Conservation (phyloP, 2,797 vertebrate genomes). For the Pterois miles region DNA sequence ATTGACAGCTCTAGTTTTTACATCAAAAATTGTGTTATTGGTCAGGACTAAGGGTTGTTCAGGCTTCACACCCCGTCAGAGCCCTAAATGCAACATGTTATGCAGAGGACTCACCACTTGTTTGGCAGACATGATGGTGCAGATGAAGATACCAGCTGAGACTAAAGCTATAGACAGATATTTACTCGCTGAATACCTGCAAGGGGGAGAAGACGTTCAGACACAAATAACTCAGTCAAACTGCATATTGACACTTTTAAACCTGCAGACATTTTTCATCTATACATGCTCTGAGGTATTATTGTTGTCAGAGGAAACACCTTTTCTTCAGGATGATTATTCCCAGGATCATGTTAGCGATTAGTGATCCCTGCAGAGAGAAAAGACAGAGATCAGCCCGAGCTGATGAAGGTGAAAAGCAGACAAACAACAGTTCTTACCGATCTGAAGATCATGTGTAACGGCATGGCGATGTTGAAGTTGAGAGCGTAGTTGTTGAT, state of each 20-base stretch:
- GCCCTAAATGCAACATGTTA: no score
- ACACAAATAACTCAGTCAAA: not conserved
- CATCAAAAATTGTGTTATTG: not conserved
- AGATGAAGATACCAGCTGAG: conserved; percentile 95
- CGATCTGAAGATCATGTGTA: conserved; percentile 99
- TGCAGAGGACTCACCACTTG: conserved; percentile 91
- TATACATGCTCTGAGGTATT: not conserved
- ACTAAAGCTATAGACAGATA: conserved; percentile 92
- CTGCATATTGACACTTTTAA: not conserved
- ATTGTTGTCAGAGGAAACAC: conserved; percentile 69
- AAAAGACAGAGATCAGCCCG: not conserved
- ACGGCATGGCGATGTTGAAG: conserved; percentile 95
- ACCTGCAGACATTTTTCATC: not conserved
- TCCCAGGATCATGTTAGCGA: conserved; percentile 96
- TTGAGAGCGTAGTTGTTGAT: conserved; percentile 98
- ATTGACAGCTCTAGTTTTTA: not conserved
- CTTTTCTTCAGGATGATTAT: conserved; percentile 97
- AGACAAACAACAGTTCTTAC: conserved; percentile 78
- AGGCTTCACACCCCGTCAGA: not conserved
- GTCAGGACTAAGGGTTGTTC: not conserved
- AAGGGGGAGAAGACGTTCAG: conserved; percentile 25
- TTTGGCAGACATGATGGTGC: conserved; percentile 97
- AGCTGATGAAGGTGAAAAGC: not conserved
- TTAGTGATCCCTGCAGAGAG: conserved; percentile 91
- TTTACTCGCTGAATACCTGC: conserved; percentile 92